Conservation (phyloP, 2,113 vertebrate species). For the Cyprinus carpio region DNA sequence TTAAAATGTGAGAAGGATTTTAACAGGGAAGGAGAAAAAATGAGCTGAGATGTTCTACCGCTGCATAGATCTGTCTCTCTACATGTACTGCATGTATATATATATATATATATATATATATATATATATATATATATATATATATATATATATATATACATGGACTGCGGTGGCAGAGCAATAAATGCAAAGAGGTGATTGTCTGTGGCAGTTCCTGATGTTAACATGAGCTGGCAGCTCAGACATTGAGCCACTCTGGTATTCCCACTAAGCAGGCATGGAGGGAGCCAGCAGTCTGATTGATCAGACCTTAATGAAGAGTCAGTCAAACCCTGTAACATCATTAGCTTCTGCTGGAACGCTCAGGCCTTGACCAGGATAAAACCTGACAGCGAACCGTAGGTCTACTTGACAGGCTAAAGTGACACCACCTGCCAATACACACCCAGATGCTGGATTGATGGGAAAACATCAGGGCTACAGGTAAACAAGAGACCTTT, state of each 20-base stretch:
- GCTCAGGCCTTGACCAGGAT: slow-evolving; percentile 57
- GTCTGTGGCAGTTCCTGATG: slow-evolving; percentile 25
- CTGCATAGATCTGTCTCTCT: not conserved
- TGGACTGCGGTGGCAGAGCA: not conserved
- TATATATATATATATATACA: not conserved
- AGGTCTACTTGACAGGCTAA: slow-evolving; percentile 61
- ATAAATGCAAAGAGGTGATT: slow-evolving; percentile 11
- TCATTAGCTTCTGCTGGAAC: slow-evolving; percentile 67
- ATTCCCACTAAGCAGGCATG: slow-evolving; percentile 32
- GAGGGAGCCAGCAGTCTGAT: slow-evolving; percentile 55
- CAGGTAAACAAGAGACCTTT: slow-evolving; percentile 17
- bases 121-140: not conserved
- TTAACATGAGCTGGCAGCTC: slow-evolving; percentile 8
- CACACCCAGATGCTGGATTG: not conserved
- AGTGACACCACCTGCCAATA: slow-evolving; percentile 30
- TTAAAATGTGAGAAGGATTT: slow-evolving; percentile 20
- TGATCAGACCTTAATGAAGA: slow-evolving; percentile 75
- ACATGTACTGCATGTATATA: not conserved
- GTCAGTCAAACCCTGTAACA: slow-evolving; percentile 70
- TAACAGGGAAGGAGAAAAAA: slow-evolving; percentile 6
- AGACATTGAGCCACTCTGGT: slow-evolving; percentile 18
- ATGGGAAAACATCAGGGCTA: slow-evolving; percentile 19
- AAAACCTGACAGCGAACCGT: slow-evolving; percentile 46
- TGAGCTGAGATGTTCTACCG: not conserved
- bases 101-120: not conserved